Conservation (phyloP, 2,113 vertebrate genomes). For the Plecotus auritus region DNA sequence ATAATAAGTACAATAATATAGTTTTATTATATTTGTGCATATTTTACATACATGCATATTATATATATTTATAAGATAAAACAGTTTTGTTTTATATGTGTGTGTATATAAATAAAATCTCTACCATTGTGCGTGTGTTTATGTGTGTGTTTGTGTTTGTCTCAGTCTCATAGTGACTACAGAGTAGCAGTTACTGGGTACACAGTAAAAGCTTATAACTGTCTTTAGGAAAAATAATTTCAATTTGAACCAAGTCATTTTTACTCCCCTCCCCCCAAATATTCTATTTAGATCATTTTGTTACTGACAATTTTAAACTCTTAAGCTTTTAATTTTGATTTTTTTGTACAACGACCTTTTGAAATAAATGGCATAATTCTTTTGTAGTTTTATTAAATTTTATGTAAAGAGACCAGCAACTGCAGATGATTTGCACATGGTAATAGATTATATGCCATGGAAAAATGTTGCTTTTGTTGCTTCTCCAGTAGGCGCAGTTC, state of each 20-base stretch:
- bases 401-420: conserved; percentile 63
- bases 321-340: conserved; percentile 28
- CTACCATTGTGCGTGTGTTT: not conserved
- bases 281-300: conserved; percentile 14
- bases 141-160: not conserved
- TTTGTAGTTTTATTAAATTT: conserved; percentile 74
- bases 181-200: not conserved
- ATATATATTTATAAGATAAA: not conserved
- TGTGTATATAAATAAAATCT: not conserved
- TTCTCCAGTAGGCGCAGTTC: conserved; percentile 75
- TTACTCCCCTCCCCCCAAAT: not conserved
- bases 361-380: conserved; percentile 67
- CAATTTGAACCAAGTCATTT: not conserved
- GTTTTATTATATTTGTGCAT: conserved; percentile 42
- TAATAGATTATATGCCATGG: conserved; percentile 79
- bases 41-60: not conserved
- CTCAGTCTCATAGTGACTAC: not conserved
- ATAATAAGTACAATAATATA: not conserved
- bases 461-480: conserved; percentile 77
- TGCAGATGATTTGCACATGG: conserved; percentile 67
- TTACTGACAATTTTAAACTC: conserved; percentile 25
- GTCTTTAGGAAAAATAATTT: not conserved
- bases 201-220: not conserved
- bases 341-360: conserved; percentile 47
- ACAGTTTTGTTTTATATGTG: not conserved